phyloP scores from a whole-genome alignment of 92 coral and sea anemone species.

The Diadumene lineata region DNA sequence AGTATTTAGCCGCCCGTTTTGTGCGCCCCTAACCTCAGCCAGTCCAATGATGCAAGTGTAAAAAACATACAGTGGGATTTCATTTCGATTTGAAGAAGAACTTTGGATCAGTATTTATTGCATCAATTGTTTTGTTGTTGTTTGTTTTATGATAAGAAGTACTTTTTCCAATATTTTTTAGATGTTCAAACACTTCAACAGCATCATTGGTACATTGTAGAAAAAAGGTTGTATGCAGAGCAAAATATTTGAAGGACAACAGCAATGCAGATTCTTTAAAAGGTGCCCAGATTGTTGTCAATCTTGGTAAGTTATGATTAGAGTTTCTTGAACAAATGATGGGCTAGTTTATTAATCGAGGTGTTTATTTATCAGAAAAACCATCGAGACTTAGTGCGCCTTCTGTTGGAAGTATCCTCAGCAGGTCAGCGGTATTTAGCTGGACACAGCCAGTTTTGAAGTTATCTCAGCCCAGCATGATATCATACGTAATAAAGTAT shows the following conservation, averaged over 20 bases:
- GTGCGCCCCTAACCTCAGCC: no score
- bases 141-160: neutral
- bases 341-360: neutral
- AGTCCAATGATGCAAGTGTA: no score
- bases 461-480: conserved; percentile 12
- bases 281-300: conserved; percentile 19
- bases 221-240: conserved; percentile 12
- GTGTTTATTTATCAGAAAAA: conserved; percentile 18
- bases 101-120: no score
- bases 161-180: neutral
- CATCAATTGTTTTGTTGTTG: neutral
- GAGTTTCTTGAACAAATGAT: neutral
- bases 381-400: conserved; percentile 20
- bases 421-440: conserved; percentile 13
- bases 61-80: no score
- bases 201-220: neutral
- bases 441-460: conserved; percentile 22
- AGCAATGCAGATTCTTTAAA: conserved; percentile 10
- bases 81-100: no score
- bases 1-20: no score
- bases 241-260: conserved; percentile 10
- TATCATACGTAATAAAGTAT: conserved; percentile 10
- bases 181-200: neutral
- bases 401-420: neutral
- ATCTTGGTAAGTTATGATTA: conserved; percentile 34